Conservation (phyloP, 2,797 vertebrate genomes). For the Sebastes oblongus region DNA sequence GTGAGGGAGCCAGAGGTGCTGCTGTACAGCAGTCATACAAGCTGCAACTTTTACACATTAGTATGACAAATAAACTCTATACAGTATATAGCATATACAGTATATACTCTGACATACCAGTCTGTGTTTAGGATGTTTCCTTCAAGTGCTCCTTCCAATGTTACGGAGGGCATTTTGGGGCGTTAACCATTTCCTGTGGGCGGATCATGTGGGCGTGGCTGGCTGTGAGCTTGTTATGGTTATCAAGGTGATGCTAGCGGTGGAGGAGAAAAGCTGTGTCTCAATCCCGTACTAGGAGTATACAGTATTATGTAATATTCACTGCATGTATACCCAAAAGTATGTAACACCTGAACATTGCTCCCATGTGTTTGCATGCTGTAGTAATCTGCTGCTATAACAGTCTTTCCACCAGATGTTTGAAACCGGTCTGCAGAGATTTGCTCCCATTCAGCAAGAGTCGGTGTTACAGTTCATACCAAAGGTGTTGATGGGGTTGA, state of each 20-base stretch:
- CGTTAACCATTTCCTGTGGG: conserved; percentile 6
- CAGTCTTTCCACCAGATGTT: background rate
- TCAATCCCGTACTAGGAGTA: background rate
- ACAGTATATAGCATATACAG: too few species aligned
- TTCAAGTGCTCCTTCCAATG: background rate
- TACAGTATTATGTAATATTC: rapidly evolving
- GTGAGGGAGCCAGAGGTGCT: background rate
- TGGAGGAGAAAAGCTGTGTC: background rate
- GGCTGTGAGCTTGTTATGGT: background rate
- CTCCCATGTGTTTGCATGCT: background rate
- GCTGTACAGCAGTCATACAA: background rate
- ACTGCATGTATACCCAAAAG: background rate
- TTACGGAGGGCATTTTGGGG: conserved; percentile 40
- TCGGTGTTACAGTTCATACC: background rate
- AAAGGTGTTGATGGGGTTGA: background rate
- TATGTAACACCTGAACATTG: background rate
- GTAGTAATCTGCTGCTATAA: background rate
- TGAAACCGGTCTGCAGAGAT: background rate
- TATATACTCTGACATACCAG: background rate
- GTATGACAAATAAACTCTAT: background rate
- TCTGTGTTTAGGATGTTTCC: background rate
- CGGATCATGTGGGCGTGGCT: conserved; percentile 30
- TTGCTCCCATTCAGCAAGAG: background rate
- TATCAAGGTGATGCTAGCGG: conserved; percentile 34
- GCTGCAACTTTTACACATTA: background rate